These are phyloP conservation scores for Leptura quadrifasciata DNA, from an alignment of 2,888 invertebrate species.

Conservation along the genomic window DNA sequence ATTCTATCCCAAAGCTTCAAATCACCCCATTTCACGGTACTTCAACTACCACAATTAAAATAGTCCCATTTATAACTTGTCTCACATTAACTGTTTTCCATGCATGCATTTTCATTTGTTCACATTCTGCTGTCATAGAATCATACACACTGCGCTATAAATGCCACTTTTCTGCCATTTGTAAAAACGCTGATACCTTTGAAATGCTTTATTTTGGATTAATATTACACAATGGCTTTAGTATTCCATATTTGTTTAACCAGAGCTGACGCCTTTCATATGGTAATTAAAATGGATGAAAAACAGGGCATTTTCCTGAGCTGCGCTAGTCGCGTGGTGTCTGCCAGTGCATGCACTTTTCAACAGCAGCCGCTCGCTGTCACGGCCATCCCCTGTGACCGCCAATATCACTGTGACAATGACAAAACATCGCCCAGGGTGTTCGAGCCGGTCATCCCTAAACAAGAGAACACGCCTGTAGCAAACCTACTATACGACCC, in stretches of 20 bases:
- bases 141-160: constrained; percentile 5
- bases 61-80: background rate
- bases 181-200: constrained; percentile 31
- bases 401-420: constrained; percentile 65
- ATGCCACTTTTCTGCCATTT: constrained; percentile 35
- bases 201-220: constrained; percentile 35
- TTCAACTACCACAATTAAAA: no score
- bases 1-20: no score
- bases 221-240: constrained; percentile 36
- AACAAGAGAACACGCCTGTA: constrained; percentile 37
- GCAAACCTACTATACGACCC: constrained; percentile 36
- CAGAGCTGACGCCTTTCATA: constrained; percentile 54
- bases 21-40: no score
- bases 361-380: constrained; percentile 64
- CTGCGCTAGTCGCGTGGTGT: background rate
- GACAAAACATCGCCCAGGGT: constrained; percentile 64
- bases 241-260: constrained; percentile 53
- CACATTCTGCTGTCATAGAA: constrained; percentile 4
- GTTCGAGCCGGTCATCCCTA: constrained; percentile 57
- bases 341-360: constrained; percentile 62
- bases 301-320: constrained; percentile 51
- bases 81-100: background rate
- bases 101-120: background rate
- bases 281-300: constrained; percentile 56
- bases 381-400: constrained; percentile 64